These are phyloP conservation scores for Metallyticus violacea DNA, from an alignment of 2,888 invertebrate genomes.

Conservation along the genomic window DNA sequence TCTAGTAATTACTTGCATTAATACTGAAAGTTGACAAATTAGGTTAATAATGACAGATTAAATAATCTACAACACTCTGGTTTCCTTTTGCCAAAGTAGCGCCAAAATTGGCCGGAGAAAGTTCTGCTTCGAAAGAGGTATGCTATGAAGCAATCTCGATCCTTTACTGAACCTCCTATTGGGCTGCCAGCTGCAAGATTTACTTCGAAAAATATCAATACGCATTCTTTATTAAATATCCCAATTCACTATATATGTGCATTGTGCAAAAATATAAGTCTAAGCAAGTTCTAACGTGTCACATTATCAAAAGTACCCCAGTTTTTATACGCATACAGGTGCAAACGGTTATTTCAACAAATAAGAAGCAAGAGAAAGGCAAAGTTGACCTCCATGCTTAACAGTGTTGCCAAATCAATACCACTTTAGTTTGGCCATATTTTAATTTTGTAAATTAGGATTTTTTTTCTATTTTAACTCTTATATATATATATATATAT, in stretches of 20 bases:
- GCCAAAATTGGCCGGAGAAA: not conserved
- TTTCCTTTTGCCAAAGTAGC: not conserved
- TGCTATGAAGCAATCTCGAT: not conserved
- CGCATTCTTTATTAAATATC: not conserved
- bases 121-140: not conserved
- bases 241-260: not conserved
- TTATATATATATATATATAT: too few species aligned
- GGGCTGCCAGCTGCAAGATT: not conserved
- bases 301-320: not conserved
- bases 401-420: not conserved
- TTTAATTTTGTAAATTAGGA: not conserved
- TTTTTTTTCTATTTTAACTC: not conserved
- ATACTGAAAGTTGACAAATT: too few species aligned
- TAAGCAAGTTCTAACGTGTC: not conserved
- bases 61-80: too few species aligned
- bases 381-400: not conserved
- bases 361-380: not conserved
- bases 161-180: not conserved
- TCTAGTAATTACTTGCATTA: too few species aligned
- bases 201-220: not conserved
- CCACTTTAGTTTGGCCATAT: not conserved
- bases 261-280: not conserved
- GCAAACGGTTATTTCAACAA: not conserved
- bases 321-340: too few species aligned
- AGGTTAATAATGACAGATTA: too few species aligned